Base-by-base conservation (phyloP, 2,113 vertebrate genomes). In the Empidonax alnorum region DNA sequence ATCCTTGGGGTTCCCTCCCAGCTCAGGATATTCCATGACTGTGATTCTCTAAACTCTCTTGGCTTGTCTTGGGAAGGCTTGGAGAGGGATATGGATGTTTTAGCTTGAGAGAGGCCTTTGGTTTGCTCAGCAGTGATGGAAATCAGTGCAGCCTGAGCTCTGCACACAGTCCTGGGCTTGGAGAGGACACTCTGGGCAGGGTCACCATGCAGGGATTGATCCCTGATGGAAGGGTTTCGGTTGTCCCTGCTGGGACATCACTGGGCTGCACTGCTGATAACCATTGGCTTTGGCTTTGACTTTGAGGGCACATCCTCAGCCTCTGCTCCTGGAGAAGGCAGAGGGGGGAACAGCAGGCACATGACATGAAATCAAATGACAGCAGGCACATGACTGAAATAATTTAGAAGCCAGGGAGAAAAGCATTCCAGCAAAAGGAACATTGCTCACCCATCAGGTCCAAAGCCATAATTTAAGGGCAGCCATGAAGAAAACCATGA, bases 171-270 rank as follows among this genome's bases (percentile, higher is more conserved):
- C 63, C 66, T 72, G 73, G 21, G 41, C 18, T 79, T 44, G 42
- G 47, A 2, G 8, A 80, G 53, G 46, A 61, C 46, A 14, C 67
- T 69, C 73, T 58, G 63, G 46, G n/a, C 25, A 55, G 42, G 50
- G 50, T 55, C 46, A 58, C 50, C 55, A 18, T 0, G 2, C 23
- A 47, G 49, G 58, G 24, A 47, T 33, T 0, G 0, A 27, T 62
- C 53, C 49, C 59, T 47, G 55, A 12, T 41, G 56, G 67, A 75
- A 68, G 46, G 55, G 47, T 82, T 80, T 71, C 59, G 12, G 28
- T 42, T 85, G 44, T 35, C 90, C 28, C 53, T 65, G 25, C 39
- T 31, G 33, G 21, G 52, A 37, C 33, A n/a, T 22, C 21, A 27
- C 19, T 0, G 5, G 33, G 47, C 42, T 83, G 63, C 24, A 9